Base-by-base conservation (phyloP, 2,113 vertebrate species). In the Prolemur simus region DNA sequence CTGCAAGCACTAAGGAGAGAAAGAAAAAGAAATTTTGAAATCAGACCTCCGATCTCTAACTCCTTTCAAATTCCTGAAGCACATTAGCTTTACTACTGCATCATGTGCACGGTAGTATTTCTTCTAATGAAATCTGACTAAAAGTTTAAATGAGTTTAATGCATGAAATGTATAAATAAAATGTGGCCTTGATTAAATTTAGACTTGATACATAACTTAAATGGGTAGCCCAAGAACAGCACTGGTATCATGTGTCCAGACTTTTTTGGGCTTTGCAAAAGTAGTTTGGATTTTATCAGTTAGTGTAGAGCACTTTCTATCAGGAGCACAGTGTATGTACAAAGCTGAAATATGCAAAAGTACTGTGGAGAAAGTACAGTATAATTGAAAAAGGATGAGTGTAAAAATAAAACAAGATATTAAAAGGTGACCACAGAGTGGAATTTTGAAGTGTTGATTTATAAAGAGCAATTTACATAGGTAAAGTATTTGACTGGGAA, bases 131-230 rank as follows among this genome's bases (percentile, higher is more conserved):
- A 99, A 99, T 98, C 98, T 98, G 99, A 99, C 99, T 98, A 98
- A 98, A 99, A 98, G 98, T 98, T 98, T 99, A 99, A 99, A 99
- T 98, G 97, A 99, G 98, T 98, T 99, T 99, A 99, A 98, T 99
- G 98, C 98, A 98, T 99, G 98, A 99, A 98, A 98, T 98, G 98
- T 98, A 98, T 98, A 99, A 99, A 99, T 99, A 99, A 98, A 99
- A 99, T 98, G 97, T 99, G 99, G 98, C 96, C 98, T 98, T 99
- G 98, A 99, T 99, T 99, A 99, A 98, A 99, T 98, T 98, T 98
- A 98, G 98, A 98, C 98, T 98, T 98, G 98, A 98, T 99, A 98
- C 98, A 98, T 98, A 98, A 98, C 97, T 99, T 98, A 98, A 99
- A 98, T 98, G 98, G 97, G 98, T 98, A 98, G 98, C 98, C 98